These are phyloP conservation scores for Pollicipes pollicipes DNA, from an alignment of 1,140 invertebrate species.

Conservation along the genomic window DNA sequence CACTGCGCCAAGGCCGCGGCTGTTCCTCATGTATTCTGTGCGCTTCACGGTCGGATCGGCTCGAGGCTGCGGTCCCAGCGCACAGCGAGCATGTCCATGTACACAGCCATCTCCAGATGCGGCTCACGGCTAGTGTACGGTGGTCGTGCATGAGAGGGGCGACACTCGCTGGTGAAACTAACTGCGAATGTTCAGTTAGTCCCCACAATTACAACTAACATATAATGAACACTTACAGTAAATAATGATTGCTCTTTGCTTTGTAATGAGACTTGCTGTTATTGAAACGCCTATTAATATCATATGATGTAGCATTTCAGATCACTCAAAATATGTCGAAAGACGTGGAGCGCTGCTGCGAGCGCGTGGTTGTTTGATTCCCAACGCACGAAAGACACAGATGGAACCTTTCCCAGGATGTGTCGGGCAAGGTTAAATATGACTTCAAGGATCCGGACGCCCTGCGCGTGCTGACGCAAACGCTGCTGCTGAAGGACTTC, in stretches of 20 bases:
- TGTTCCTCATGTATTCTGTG: not conserved
- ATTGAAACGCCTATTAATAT: too few species aligned
- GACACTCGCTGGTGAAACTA: too few species aligned
- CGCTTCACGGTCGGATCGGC: not conserved
- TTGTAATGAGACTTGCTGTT: too few species aligned
- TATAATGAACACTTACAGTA: too few species aligned
- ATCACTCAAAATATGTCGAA: too few species aligned
- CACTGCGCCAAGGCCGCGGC: not conserved
- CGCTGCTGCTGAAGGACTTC: conserved; percentile 72
- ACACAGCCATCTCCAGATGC: conserved; percentile 6
- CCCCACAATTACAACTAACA: too few species aligned
- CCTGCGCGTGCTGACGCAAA: conserved; percentile 52
- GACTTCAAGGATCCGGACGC: conserved; percentile 66
- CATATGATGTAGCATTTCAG: too few species aligned
- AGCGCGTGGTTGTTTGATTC: too few species aligned
- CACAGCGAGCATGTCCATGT: conserved; percentile 1
- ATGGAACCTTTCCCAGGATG: conserved; percentile 32
- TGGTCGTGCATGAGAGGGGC: not conserved
- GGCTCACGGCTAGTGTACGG: not conserved
- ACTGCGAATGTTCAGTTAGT: too few species aligned
- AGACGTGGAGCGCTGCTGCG: too few species aligned
- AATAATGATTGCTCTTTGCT: too few species aligned
- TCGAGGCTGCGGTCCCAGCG: not conserved
- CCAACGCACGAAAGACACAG: too few species aligned
- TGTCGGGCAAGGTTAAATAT: conserved; percentile 53